A percentile compares a stretch with the other conserved stretches of the same genome.
These are phyloP conservation scores for Vombatus ursinus DNA, from an alignment of 2,113 vertebrate genomes.

Conservation along the genomic window DNA sequence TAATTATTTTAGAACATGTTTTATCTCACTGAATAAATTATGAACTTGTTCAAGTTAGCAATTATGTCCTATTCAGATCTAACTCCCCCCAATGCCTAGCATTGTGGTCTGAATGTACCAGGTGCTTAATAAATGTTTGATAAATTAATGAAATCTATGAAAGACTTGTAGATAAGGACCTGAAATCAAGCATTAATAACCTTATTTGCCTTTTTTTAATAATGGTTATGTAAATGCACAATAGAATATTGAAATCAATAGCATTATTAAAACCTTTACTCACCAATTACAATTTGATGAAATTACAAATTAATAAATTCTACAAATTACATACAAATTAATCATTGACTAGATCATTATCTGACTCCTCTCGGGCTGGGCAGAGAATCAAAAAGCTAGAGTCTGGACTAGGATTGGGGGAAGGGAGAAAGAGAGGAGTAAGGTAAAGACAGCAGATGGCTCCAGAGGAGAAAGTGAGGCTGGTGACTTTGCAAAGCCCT, in stretches of 20 bases:
- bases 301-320: conserved; percentile 52
- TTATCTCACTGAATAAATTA: not conserved
- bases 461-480: too few species aligned
- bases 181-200: not conserved
- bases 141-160: not conserved
- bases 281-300: conserved; percentile 21
- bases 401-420: not conserved
- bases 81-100: not conserved
- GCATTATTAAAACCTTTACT: conserved; percentile 9
- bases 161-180: not conserved
- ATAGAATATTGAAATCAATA: conserved; percentile 18
- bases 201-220: conserved; percentile 7
- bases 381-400: not conserved
- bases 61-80: not conserved
- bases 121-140: not conserved
- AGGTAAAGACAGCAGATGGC: not conserved
- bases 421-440: too few species aligned
- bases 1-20: not conserved
- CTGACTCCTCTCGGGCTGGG: conserved; percentile 3
- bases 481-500: too few species aligned
- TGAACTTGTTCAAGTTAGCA: not conserved
- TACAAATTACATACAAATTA: conserved; percentile 8
- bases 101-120: not conserved
- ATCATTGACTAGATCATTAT: conserved; percentile 14
- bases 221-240: conserved; percentile 27